Percentiles rank a stretch among this genome's conserved stretches.
Evolutionary conservation across 2,888 invertebrate species (phyloP).

Genomic region (Ommatoiulus sabulosus): DNA sequence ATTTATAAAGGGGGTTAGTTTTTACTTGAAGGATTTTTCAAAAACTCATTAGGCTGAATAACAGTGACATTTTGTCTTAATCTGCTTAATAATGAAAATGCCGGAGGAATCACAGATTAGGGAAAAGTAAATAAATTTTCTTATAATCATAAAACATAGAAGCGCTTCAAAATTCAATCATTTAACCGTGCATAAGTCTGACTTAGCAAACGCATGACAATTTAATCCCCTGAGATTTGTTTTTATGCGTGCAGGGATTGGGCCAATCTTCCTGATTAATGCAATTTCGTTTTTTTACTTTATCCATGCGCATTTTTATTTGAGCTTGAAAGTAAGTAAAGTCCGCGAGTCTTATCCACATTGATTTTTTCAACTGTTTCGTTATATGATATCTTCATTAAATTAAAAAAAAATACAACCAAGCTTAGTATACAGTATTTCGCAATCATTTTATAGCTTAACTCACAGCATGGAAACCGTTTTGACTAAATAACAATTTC

Average conservation of each 20-base stretch:
- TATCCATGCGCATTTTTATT: background rate
- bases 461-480: no score
- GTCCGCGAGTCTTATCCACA: background rate
- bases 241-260: background rate
- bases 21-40: constrained; percentile 35
- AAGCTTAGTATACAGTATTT: background rate
- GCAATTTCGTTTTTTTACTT: background rate
- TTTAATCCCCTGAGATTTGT: background rate
- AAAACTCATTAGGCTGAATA: constrained; percentile 42
- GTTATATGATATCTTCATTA: background rate
- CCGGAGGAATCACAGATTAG: background rate
- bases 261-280: background rate
- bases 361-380: background rate
- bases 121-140: constrained; percentile 19
- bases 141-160: constrained; percentile 19
- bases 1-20: constrained; percentile 7
- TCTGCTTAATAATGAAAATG: constrained; percentile 24
- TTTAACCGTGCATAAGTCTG: constrained; percentile 2
- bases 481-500: no score
- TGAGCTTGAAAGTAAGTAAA: background rate
- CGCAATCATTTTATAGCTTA: no score
- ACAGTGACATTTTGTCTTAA: constrained; percentile 21
- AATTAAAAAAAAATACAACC: background rate
- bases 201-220: background rate
- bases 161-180: constrained; percentile 10